Conservation (phyloP, 1,140 invertebrate genomes). For the Zeugodacus cucurbitae region DNA sequence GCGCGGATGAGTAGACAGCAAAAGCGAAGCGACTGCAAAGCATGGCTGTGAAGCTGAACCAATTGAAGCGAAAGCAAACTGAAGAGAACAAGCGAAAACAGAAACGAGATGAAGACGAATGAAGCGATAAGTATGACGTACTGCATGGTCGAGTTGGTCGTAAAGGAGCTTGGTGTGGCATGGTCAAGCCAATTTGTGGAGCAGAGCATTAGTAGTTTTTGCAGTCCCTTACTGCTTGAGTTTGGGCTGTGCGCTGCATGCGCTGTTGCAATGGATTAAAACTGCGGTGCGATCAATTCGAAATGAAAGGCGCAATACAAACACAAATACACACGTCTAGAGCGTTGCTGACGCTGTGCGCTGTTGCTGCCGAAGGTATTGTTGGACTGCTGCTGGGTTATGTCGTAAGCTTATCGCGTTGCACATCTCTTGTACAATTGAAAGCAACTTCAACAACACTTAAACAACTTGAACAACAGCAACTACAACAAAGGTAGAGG, state of each 20-base stretch:
- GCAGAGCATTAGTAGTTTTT: neutral
- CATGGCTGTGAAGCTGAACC: neutral
- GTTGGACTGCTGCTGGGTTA: neutral
- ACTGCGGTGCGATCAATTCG: neutral
- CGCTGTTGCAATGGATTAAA: constrained; percentile 25
- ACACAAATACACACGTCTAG: neutral
- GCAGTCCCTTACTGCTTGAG: neutral
- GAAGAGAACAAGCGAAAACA: neutral
- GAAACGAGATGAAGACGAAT: neutral
- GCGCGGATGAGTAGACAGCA: neutral
- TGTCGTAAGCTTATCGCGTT: constrained; percentile 26
- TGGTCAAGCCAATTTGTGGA: constrained; percentile 13
- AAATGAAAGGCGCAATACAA: neutral
- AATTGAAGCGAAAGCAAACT: neutral
- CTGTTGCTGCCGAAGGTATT: neutral
- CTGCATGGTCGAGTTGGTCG: neutral
- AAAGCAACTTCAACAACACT: constrained; percentile 35
- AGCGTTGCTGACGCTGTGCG: neutral
- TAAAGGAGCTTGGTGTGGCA: neutral
- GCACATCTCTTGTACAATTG: constrained; percentile 32
- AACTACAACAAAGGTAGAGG: neutral
- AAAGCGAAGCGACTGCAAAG: neutral
- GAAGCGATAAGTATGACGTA: constrained; percentile 14
- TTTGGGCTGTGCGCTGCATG: neutral
- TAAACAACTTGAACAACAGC: constrained; percentile 14